A percentile compares a stretch with the other conserved stretches of the same genome.
Conservation (phyloP, 2,113 vertebrate genomes). For the Scopus umbretta region DNA sequence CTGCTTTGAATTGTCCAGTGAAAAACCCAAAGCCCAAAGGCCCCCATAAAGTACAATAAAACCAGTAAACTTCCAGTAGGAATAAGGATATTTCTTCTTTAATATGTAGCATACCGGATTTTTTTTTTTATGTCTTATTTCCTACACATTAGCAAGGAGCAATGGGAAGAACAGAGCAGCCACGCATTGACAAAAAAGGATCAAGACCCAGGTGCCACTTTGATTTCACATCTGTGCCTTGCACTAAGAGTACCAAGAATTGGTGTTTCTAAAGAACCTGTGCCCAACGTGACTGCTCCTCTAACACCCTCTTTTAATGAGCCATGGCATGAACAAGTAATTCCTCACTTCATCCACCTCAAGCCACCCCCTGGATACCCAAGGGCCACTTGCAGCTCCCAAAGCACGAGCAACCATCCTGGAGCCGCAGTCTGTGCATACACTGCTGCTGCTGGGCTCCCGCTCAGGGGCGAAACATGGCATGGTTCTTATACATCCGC, state of each 20-base stretch:
- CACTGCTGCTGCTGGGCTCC: neutral
- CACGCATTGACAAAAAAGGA: neutral
- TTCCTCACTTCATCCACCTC: rapidly evolving
- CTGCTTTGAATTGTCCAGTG: neutral
- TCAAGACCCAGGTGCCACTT: neutral
- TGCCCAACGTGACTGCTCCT: neutral
- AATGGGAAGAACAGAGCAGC: neutral
- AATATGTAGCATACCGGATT: neutral
- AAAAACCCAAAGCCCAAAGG: neutral
- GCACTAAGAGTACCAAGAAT: neutral
- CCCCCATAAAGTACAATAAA: neutral
- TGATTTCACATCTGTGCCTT: neutral
- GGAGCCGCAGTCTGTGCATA: rapidly evolving
- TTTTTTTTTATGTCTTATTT: neutral
- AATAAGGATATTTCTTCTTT: neutral
- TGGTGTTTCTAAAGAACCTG: rapidly evolving
- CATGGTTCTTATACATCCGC: rapidly evolving
- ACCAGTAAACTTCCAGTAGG: neutral
- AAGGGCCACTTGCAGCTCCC: rapidly evolving
- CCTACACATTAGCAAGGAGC: neutral
- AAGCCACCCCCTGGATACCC: rapidly evolving
- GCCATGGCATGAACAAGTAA: neutral
- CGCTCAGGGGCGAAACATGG: neutral
- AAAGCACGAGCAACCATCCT: rapidly evolving
- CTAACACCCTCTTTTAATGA: neutral